Conservation (phyloP, 2,797 vertebrate genomes). For the Sparidentex hasta region DNA sequence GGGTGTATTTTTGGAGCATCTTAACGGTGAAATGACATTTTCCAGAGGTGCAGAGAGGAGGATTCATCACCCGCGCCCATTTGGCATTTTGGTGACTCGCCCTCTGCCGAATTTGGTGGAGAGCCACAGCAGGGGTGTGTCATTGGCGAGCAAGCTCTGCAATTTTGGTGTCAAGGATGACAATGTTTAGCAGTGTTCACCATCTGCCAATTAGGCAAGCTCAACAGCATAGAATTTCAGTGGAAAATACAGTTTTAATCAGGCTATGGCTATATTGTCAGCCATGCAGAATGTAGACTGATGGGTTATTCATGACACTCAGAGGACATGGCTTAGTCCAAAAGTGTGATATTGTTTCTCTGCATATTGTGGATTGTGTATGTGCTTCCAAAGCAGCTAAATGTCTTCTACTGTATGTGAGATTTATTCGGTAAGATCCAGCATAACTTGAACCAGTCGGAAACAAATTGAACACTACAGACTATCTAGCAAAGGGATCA, state of each 20-base stretch:
- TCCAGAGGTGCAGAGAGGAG: constrained; percentile 39
- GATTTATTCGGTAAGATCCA: neutral
- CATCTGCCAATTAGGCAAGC: constrained; percentile 46
- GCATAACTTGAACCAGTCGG: neutral
- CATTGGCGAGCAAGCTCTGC: constrained; percentile 26
- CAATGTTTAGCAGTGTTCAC: constrained; percentile 26
- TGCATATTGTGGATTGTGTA: neutral
- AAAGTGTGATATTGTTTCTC: neutral
- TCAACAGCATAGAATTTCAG: constrained; percentile 25
- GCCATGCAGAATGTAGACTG: neutral
- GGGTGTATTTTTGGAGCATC: constrained; percentile 23
- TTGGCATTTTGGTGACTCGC: constrained; percentile 61
- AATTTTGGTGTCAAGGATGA: constrained; percentile 43
- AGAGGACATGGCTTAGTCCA: constrained; percentile 6
- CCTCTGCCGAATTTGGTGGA: constrained; percentile 39
- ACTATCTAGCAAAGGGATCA: too few relatives aligned
- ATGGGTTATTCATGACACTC: neutral
- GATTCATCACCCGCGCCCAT: constrained; percentile 51
- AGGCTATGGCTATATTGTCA: neutral
- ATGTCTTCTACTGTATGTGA: neutral
- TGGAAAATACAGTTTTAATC: constrained; percentile 22
- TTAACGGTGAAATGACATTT: constrained; percentile 51
- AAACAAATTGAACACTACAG: constrained; percentile 5
- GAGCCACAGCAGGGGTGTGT: constrained; percentile 19
- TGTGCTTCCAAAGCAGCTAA: neutral